Base-by-base conservation (phyloP, 2,888 invertebrate species). In the Oscheius sp. region DNA sequence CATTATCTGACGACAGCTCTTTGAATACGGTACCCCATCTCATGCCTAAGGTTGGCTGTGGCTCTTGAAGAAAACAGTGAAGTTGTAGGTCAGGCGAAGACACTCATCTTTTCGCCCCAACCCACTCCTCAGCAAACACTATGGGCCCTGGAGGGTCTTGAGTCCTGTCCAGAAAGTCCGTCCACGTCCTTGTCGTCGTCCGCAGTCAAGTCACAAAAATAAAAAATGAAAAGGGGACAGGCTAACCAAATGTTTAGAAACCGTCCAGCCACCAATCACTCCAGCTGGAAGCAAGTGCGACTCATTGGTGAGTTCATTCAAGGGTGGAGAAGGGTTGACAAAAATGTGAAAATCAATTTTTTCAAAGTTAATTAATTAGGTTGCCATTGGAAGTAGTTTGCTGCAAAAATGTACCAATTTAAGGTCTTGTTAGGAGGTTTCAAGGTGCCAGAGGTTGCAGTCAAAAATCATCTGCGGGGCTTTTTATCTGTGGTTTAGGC, bases 111-210 rank as follows among this genome's bases (percentile, higher is more conserved):
- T 10, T 2, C 33, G n/a, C 32, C 10, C 42, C 42, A 7, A 33
- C 10, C 29, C 9, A 29, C 57, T 57, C 29, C 29, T 10, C 57
- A 10, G 13, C 57, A 7, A 33, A 32, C 53, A 11, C 29, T 53
- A 53, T 57, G 57, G 57, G 29, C 57, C 29, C 57, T 33, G 33
- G 32, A 33, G 57, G 57, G 29, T 57, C 33, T 29, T 57, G 57
- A 29, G 57, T 57, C 57, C 21, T 10, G 57, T 57, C 29, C 2
- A 42, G 21, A 33, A 57, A 10, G 57, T 57, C 57, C 57, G 57
- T 57, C 57, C n/a, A 29, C 21, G 57, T 57, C 57, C 57, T 33
- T 21, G 57, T 57, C 57, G 57, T 57, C 21, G 57, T 57, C 57
- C 57, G 21, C n/a, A 57, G 57, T 57, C 57, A 29, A 10, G 32